Evolutionary conservation across 2,113 vertebrate species (phyloP), one percentile per base, ranked within the genome.

Genomic region (Columba janthina): DNA sequence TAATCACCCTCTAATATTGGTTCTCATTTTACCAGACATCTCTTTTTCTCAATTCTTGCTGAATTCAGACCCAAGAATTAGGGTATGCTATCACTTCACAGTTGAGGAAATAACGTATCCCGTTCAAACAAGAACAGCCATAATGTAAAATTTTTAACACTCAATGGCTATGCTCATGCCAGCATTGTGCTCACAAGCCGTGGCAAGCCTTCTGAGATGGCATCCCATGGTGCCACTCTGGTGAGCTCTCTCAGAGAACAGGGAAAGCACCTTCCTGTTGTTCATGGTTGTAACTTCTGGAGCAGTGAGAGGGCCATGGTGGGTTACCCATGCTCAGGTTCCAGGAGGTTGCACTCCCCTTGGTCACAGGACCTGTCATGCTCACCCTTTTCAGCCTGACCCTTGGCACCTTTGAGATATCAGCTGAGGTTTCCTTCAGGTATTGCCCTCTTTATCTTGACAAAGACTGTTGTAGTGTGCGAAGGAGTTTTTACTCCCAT

Each of bases 121-220:
- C 46, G 21, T 53, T 70, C 31, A 60, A 31, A 70, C 15, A 36
- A 71, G 10, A 88, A 21, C 6, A 87, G 51, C 40, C 46, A 20
- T 40, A 38, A 51, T 13, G 15, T 38, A 73, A 86, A 83, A 34
- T 42, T 46, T 46, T 46, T 46, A 81, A 67, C 20, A 8, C 15
- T 84, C 9, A 12, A 11, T 34, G 31, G 6, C 71, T 62, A 19
- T 3, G 12, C 69, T 88, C 13, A 42, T 56, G 26, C 54, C 56
- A 28, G 48, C 3, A 2, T 12, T 51, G 44, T 3, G 3, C 40
- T 82, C 46, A n/a, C 0, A 0, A 67, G 48, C 42, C 61, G 57
- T 11, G 31, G 32, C 84, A 85, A 72, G 31, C 26, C 36, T 61
- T 61, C 31, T 73, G 65, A 88, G 42, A 24, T 40, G 13, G 12